Evolutionary conservation across 2,113 vertebrate species (phyloP).

Genomic region (Phyllopteryx taeniolatus): DNA sequence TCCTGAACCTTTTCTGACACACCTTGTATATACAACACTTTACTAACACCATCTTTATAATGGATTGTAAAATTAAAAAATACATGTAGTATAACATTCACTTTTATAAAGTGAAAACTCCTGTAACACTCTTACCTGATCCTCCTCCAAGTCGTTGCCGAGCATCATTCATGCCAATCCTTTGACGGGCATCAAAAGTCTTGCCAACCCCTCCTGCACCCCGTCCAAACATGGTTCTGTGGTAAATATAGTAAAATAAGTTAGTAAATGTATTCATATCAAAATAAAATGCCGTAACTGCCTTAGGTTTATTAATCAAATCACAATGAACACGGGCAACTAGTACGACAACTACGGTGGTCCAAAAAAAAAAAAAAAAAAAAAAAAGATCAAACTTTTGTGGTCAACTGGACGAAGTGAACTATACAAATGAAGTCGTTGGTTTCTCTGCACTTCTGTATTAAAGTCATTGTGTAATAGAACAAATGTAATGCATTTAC

Average conservation of each 20-base stretch:
- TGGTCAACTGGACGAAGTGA: not conserved
- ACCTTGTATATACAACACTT: too few species aligned
- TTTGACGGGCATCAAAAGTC: slow-evolving; percentile 90
- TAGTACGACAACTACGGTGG: not conserved
- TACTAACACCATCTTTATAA: too few species aligned
- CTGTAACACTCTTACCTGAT: slow-evolving; percentile 36
- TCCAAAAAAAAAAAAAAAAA: not conserved
- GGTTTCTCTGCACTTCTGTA: not conserved
- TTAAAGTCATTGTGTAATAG: not conserved
- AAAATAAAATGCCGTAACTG: not conserved
- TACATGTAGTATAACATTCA: too few species aligned
- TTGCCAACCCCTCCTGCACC: slow-evolving; percentile 67
- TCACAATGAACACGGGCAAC: not conserved
- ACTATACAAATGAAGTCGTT: not conserved
- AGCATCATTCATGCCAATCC: slow-evolving; percentile 86
- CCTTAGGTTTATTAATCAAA: not conserved
- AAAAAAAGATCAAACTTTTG: not conserved
- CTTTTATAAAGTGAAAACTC: not conserved
- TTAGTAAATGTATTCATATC: not conserved
- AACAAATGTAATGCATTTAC: not conserved
- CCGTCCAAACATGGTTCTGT: slow-evolving; percentile 53
- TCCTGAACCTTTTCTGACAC: too few species aligned
- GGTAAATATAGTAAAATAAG: not conserved
- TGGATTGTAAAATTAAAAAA: too few species aligned
- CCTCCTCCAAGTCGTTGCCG: slow-evolving; percentile 80